These are phyloP conservation scores for Ceratosolen fusciceps DNA, from an alignment of 1,140 invertebrate genomes.

Conservation along the genomic window DNA sequence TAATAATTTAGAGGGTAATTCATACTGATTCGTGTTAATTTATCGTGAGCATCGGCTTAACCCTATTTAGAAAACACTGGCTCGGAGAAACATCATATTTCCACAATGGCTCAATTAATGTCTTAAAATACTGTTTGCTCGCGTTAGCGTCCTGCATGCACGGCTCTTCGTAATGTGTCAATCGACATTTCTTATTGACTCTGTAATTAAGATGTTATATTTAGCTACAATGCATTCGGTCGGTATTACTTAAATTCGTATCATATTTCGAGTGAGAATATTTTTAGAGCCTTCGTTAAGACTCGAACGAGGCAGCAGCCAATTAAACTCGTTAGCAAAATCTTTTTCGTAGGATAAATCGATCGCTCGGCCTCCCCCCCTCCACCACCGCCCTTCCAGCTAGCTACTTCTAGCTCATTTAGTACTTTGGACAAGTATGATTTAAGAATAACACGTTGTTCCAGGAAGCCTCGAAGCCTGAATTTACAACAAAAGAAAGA, in stretches of 20 bases:
- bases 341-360: constrained; percentile 22
- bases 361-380: not conserved
- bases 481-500: not conserved
- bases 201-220: not conserved
- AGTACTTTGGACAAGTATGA: not conserved
- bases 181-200: not conserved
- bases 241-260: not conserved
- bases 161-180: not conserved
- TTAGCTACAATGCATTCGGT: not conserved
- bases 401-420: not conserved
- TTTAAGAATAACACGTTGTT: constrained; percentile 36
- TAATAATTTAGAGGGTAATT: not conserved
- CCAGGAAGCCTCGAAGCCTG: constrained; percentile 30
- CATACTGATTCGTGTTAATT: not conserved
- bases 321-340: constrained; percentile 41
- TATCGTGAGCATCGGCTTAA: not conserved
- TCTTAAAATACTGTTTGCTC: not conserved
- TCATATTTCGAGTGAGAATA: not conserved
- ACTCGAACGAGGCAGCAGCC: not conserved
- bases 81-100: not conserved
- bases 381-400: not conserved
- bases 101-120: not conserved
- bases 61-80: not conserved
- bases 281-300: constrained; percentile 4
- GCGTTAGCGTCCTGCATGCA: not conserved